Evolutionary conservation across 2,888 invertebrate genomes (phyloP).

Genomic region (Petrolisthes cinctipes): DNA sequence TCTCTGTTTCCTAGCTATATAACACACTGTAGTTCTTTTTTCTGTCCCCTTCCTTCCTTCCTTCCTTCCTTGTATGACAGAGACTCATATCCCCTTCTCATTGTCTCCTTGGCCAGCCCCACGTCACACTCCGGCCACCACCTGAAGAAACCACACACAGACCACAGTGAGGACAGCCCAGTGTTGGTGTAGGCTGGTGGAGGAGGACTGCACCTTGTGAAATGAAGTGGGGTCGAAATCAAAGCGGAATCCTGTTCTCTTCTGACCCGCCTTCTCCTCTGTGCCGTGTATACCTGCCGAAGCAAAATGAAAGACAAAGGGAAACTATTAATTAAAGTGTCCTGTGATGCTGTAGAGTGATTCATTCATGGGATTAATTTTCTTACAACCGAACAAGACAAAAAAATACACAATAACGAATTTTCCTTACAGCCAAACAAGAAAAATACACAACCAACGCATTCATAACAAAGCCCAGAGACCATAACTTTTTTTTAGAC

Average conservation of each 20-base stretch:
- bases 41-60: background rate
- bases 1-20: background rate
- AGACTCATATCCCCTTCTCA: background rate
- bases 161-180: background rate
- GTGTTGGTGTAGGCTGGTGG: background rate
- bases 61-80: background rate
- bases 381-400: no score
- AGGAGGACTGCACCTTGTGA: background rate
- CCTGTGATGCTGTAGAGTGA: no score
- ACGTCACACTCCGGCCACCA: background rate
- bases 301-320: background rate
- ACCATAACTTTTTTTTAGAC: no score
- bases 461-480: no score
- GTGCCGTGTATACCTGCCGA: background rate
- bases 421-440: no score
- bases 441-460: no score
- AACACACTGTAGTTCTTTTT: background rate
- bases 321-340: no score
- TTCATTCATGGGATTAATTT: no score
- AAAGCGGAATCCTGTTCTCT: background rate
- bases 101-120: background rate
- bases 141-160: background rate
- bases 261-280: constrained; percentile 2
- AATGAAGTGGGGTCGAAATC: constrained; percentile 6
- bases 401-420: no score